phyloP scores from a whole-genome alignment of 2,888 invertebrate species.

The Lissonota sp. region DNA sequence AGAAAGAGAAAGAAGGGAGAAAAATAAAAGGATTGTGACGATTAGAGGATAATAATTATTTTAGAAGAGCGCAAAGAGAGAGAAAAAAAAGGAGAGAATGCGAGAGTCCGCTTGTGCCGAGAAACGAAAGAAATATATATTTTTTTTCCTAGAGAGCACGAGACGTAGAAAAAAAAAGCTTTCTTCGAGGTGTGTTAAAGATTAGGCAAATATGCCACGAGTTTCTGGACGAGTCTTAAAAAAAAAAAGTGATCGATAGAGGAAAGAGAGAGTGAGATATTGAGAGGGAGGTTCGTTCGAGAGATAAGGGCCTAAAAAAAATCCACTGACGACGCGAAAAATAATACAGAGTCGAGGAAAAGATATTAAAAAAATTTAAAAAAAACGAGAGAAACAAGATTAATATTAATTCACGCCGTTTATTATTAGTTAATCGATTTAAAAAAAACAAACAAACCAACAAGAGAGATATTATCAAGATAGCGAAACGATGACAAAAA shows the following conservation, averaged over 20 bases:
- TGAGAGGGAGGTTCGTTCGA: conserved; percentile 60
- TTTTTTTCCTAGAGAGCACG: conserved; percentile 53
- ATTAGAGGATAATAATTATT: conserved; percentile 62
- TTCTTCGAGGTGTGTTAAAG: conserved; percentile 60
- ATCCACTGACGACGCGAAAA: conserved; percentile 19
- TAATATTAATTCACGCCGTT: conserved; percentile 53
- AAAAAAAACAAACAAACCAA: conserved; percentile 32
- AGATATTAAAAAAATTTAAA: conserved; percentile 16
- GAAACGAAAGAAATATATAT: conserved; percentile 30
- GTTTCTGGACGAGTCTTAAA: conserved; percentile 38
- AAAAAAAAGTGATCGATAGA: conserved; percentile 18
- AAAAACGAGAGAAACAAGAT: conserved; percentile 28
- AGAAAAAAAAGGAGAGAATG: conserved; percentile 35
- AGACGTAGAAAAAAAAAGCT: conserved; percentile 49
- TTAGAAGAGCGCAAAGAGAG: conserved; percentile 45
- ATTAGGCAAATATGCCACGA: conserved; percentile 41
- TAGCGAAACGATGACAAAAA: conserved; percentile 49
- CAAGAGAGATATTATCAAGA: conserved; percentile 51
- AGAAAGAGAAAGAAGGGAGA: conserved; percentile 2
- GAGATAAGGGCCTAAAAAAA: conserved; percentile 63
- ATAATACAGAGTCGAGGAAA: conserved; percentile 6
- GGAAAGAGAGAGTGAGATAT: conserved; percentile 33
- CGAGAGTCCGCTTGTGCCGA: conserved; percentile 47
- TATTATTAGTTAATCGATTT: conserved; percentile 51
- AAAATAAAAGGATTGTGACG: conserved; percentile 32